These are phyloP conservation scores for Taxidea taxus DNA, from an alignment of 2,113 vertebrate genomes.

Conservation along the genomic window DNA sequence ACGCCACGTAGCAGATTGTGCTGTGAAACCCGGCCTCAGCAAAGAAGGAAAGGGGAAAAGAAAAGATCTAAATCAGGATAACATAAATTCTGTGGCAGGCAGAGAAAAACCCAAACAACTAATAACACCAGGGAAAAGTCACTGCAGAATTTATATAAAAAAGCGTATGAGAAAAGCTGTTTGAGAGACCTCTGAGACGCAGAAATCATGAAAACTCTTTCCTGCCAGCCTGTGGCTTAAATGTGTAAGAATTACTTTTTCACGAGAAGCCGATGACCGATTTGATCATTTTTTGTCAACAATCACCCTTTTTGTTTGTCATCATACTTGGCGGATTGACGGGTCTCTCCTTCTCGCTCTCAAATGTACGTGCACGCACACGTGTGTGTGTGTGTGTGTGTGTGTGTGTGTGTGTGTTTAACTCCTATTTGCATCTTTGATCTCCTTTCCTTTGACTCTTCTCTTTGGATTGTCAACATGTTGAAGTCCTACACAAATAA, in stretches of 20 bases:
- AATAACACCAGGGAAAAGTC: neutral
- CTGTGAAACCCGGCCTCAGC: conserved; percentile 36
- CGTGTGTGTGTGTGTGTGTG: fast-evolving
- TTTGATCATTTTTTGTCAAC: conserved; percentile 53
- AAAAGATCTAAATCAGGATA: conserved; percentile 40
- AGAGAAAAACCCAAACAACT: conserved; percentile 48
- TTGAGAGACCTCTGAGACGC: conserved; percentile 51
- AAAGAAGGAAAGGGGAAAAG: neutral
- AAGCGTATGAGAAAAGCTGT: conserved; percentile 52
- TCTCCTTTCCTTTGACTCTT: neutral
- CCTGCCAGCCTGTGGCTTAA: neutral
- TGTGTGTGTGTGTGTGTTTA: neutral
- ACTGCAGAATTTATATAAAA: conserved; percentile 59
- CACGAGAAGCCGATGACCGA: conserved; percentile 21
- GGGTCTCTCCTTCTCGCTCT: neutral
- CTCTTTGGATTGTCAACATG: neutral
- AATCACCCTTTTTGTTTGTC: conserved; percentile 16
- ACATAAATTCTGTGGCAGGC: neutral
- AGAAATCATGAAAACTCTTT: conserved; percentile 32
- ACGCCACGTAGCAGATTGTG: neutral
- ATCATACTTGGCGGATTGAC: neutral
- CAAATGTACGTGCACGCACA: too few relatives aligned
- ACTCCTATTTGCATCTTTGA: neutral
- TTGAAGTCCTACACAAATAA: neutral
- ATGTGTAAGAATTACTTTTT: conserved; percentile 43